Base-by-base conservation (phyloP, 2,888 invertebrate species). In the Trichopria drosophilae region DNA sequence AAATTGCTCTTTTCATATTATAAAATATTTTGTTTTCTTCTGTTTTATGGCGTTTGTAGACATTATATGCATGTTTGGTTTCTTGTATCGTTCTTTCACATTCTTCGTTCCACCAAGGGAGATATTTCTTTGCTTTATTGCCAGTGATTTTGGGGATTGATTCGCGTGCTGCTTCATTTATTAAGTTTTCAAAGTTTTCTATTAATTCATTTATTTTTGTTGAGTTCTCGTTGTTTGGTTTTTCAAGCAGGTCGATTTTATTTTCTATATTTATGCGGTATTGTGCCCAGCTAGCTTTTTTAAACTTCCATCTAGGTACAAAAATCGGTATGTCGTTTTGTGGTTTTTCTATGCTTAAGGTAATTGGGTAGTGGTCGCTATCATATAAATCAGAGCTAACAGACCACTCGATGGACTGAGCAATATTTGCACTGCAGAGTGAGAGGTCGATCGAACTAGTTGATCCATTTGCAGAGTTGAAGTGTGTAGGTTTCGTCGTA, bases 91-190 rank as follows among this genome's bases (percentile, higher is more conserved):
- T 40, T 15, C 43, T 22, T 36, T 50, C 32, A 13, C 58, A 56
- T 16, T 56, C 43, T 16, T 53, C 40, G 36, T 57, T 59, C 59
- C 58, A 62, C 57, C 55, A 61, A 15, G 51, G 53, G 3, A 19
- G 19, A 18, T 36, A 6, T n/a, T 36, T 36, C 20, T 36, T 36
- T 36, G 36, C 15, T 19, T n/a, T 31, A 4, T 9, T 32, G 18
- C 12, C 16, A 9, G 31, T 40, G 5, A 3, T 40, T 47, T 32
- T 24, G 5, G 49, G 42, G 19, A 49, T 49, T 6, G 42, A 26
- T 26, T 49, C 16, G 9, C 16, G 15, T 12, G 49, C 42, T n/a
- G 49, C 34, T 10, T 39, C 26, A 10, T 40, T 13, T 12, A 39
- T 47, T 32, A 47, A 13, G n/a, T 46, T 28, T 19, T 12, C 45